A percentile compares a stretch with the other conserved stretches of the same genome.
Conservation (phyloP, 2,113 vertebrate genomes). For the Spea bombifrons region DNA sequence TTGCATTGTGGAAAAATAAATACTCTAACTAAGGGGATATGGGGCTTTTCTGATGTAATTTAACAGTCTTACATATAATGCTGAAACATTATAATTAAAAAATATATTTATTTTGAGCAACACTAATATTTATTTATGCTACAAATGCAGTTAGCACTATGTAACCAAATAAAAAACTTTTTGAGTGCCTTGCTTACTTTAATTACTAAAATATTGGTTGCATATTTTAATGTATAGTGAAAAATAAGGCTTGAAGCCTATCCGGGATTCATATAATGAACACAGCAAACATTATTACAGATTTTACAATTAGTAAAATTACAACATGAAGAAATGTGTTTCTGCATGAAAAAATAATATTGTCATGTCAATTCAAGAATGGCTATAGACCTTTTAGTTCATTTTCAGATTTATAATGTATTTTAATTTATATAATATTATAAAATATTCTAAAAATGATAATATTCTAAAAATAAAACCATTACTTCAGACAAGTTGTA, state of each 20-base stretch:
- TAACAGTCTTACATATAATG: not conserved
- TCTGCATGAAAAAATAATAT: too few species aligned
- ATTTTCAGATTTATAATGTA: too few species aligned
- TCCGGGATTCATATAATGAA: too few species aligned
- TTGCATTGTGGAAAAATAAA: not conserved
- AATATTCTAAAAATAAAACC: too few species aligned
- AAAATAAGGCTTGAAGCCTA: not conserved
- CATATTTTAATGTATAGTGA: not conserved
- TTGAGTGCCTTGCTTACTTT: constrained; percentile 30
- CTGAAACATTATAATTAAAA: not conserved
- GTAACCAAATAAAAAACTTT: constrained; percentile 47
- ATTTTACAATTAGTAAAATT: too few species aligned
- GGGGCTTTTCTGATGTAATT: constrained; percentile 24
- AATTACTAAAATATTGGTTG: not conserved
- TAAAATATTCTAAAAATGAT: too few species aligned
- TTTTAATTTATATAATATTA: too few species aligned
- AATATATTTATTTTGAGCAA: not conserved
- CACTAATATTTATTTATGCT: not conserved
- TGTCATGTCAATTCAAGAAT: too few species aligned
- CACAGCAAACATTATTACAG: too few species aligned
- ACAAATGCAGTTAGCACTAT: not conserved
- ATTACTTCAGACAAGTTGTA: too few species aligned
- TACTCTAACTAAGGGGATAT: constrained; percentile 30
- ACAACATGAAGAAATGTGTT: too few species aligned
- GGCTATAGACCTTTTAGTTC: too few species aligned